phyloP scores from a whole-genome alignment of 2,888 invertebrate species.

The Micoletzkya japonica region DNA sequence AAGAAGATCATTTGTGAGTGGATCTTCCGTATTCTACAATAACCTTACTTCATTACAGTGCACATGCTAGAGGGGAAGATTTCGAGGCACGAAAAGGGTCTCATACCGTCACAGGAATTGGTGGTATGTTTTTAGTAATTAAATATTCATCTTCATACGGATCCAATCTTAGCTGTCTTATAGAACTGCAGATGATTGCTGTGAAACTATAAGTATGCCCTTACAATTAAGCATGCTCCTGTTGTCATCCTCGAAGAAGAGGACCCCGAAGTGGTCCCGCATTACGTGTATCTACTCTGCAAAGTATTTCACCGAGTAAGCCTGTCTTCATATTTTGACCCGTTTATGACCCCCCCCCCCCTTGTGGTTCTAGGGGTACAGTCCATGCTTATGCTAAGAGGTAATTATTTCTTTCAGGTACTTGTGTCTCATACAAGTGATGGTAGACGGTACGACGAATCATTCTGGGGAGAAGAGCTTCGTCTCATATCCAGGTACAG shows the following conservation, averaged over 20 bases:
- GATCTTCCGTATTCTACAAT: neutral
- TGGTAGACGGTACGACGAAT: constrained; percentile 6
- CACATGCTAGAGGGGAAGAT: constrained; percentile 6
- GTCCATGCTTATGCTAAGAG: neutral
- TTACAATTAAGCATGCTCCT: constrained; percentile 15
- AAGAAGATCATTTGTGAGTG: constrained; percentile 5
- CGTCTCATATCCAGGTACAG: neutral
- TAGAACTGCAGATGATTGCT: no score
- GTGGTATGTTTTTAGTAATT: constrained; percentile 1
- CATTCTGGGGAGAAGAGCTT: constrained; percentile 24
- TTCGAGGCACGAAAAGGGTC: constrained; percentile 6
- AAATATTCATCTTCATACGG: no score
- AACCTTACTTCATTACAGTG: neutral
- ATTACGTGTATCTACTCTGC: constrained; percentile 26
- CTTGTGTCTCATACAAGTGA: neutral
- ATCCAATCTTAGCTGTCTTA: no score
- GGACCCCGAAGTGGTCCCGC: constrained; percentile 20
- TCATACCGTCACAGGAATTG: constrained; percentile 14
- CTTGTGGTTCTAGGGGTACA: neutral
- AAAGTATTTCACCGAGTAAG: constrained; percentile 24
- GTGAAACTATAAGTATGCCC: no score
- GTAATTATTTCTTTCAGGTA: neutral
- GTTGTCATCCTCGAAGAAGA: constrained; percentile 16
- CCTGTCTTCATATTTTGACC: neutral
- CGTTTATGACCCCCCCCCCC: neutral